Base-by-base conservation (phyloP, 2,113 vertebrate genomes). In the Mustela lutreola region DNA sequence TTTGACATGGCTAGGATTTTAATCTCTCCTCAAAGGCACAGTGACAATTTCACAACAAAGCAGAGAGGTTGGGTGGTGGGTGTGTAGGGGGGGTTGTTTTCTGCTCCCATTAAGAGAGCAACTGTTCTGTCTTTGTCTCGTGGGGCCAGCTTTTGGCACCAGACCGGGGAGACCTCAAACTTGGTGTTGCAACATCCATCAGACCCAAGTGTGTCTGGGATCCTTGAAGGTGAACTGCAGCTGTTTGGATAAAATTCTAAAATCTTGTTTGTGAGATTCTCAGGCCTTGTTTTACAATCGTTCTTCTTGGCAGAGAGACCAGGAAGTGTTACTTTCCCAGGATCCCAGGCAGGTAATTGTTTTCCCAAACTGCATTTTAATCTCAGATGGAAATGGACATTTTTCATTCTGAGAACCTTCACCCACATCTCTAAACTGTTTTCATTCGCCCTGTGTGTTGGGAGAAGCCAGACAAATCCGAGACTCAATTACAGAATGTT, bases 341-440 rank as follows among this genome's bases (percentile, higher is more conserved):
- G 97, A 91, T 97, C 98, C 89, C 83, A 58, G 98, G 98, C 96
- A 98, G 98, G 98, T 98, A 93, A 98, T 97, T 97, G 97, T 98
- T 98, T 98, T 97, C 96, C 98, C 98, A 95, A 97, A 92, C 50
- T 67, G 78, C 45, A 7, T 71, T 95, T 86, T 90, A 82, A 91
- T 91, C 48, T 15, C 93, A 19, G 83, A 75, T 87, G 67, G 86
- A 58, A 83, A 53, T 84, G 93, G 89, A 60, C 83, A 36, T 93
- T 76, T 89, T 92, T 88, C 12, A 0, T 73, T 24, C 70, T n/a
- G 78, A 86, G 97, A 91, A 84, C 95, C 81, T 91, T 91, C 4
- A 5, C 89, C 79, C 87, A 26, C 42, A 0, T 82, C n/a, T 39
- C 4, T 56, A 85, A 80, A 76, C 33, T 7, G 1, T 85, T 22